Percentiles rank a stretch among this genome's conserved stretches.
Conservation (phyloP, 2,797 vertebrate genomes). For the Lutjanus campechanus region DNA sequence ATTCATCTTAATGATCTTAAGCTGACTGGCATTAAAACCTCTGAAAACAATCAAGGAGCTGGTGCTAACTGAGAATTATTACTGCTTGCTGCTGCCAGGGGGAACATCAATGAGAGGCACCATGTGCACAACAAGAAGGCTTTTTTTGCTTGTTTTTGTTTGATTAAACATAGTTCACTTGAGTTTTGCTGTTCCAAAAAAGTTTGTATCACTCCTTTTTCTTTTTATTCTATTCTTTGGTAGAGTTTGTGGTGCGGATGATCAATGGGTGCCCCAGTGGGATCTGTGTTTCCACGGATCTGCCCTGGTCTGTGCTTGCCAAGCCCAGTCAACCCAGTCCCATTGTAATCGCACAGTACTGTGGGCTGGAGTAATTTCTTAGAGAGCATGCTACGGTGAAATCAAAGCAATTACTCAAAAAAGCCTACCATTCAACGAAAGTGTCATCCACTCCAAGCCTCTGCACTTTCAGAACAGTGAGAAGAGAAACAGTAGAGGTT, state of each 20-base stretch:
- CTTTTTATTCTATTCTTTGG: slow-evolving; percentile 7
- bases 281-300: slow-evolving; percentile 57
- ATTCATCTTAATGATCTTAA: neutral
- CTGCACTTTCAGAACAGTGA: slow-evolving; percentile 26
- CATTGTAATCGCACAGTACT: slow-evolving; percentile 50
- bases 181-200: neutral
- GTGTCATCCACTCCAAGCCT: slow-evolving; percentile 35
- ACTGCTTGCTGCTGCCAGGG: neutral
- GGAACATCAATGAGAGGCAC: neutral
- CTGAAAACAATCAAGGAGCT: neutral
- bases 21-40: neutral
- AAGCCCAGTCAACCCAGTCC: slow-evolving; percentile 48
- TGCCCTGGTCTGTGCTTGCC: slow-evolving; percentile 27
- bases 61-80: neutral
- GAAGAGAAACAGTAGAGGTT: slow-evolving; percentile 17
- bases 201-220: neutral
- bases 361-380: slow-evolving; percentile 62
- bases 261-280: slow-evolving; percentile 54
- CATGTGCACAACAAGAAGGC: neutral
- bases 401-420: slow-evolving; percentile 72
- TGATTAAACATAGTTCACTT: neutral
- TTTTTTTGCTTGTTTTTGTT: neutral
- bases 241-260: slow-evolving; percentile 23
- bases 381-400: slow-evolving; percentile 48
- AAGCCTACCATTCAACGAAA: slow-evolving; percentile 39